phyloP scores from a whole-genome alignment of 2,113 vertebrate genomes.

The Pachypanchax playfairii region DNA sequence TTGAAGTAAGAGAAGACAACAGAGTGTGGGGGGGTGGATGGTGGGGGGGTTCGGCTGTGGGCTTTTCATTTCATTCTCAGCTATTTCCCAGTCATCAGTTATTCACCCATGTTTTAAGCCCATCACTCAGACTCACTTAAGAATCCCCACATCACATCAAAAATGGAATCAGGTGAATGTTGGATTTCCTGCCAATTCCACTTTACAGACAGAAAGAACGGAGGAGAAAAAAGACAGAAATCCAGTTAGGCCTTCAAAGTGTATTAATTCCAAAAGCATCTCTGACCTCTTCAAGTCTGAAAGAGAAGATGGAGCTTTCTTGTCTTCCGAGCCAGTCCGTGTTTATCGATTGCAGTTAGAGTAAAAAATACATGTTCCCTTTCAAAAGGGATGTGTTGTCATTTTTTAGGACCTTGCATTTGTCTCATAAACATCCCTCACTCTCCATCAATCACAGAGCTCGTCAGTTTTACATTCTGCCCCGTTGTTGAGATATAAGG shows the following conservation, averaged over 20 bases:
- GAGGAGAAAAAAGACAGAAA: not conserved
- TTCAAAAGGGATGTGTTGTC: conserved; percentile 24
- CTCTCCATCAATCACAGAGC: conserved; percentile 39
- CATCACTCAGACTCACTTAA: conserved; percentile 56
- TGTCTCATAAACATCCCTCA: conserved; percentile 56
- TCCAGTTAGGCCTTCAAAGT: conserved; percentile 33
- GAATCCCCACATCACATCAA: conserved; percentile 61
- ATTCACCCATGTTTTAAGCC: conserved; percentile 59
- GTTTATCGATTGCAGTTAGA: conserved; percentile 42
- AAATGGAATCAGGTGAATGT: conserved; percentile 48
- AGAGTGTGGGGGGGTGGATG: not conserved
- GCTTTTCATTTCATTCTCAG: conserved; percentile 61
- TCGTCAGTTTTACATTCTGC: conserved; percentile 49
- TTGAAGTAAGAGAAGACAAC: conserved; percentile 42
- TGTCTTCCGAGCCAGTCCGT: conserved; percentile 13
- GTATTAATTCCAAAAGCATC: conserved; percentile 31
- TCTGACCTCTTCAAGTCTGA: conserved; percentile 37
- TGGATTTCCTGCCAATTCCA: conserved; percentile 43
- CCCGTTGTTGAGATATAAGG: conserved; percentile 50
- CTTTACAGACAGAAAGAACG: conserved; percentile 3
- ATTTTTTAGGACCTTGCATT: conserved; percentile 44
- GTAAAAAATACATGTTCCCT: conserved; percentile 19
- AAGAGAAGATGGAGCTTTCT: conserved; percentile 11
- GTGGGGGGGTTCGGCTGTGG: conserved; percentile 4
- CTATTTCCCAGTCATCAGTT: conserved; percentile 57